phyloP scores from a whole-genome alignment of 2,888 invertebrate genomes.

The Conomelus anceps region DNA sequence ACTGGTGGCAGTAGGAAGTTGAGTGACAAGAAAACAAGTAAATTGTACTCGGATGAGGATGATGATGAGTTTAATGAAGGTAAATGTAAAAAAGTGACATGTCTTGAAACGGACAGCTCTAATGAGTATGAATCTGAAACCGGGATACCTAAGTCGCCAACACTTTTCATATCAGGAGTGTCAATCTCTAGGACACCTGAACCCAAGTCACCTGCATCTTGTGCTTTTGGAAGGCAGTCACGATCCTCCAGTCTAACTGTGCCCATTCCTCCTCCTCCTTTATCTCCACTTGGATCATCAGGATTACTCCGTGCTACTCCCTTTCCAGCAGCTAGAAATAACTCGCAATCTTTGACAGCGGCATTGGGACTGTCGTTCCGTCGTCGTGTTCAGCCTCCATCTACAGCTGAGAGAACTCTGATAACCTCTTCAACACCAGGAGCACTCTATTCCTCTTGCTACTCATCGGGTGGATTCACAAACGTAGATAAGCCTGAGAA shows the following conservation, averaged over 20 bases:
- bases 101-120: conserved; percentile 32
- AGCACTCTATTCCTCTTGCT: neutral
- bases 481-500: conserved; percentile 38
- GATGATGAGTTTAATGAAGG: neutral
- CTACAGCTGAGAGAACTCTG: neutral
- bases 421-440: conserved; percentile 1
- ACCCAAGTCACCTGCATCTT: conserved; percentile 39
- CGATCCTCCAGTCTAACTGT: conserved; percentile 49
- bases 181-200: conserved; percentile 51
- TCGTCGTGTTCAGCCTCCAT: conserved; percentile 17
- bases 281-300: conserved; percentile 25
- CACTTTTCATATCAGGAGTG: conserved; percentile 51
- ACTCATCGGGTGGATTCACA: neutral
- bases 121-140: conserved; percentile 51
- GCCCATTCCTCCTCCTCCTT: conserved; percentile 39
- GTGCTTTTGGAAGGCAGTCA: conserved; percentile 43
- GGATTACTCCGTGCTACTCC: conserved; percentile 29
- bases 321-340: conserved; percentile 27
- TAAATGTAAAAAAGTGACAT: neutral
- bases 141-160: conserved; percentile 51
- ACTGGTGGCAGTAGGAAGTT: neutral
- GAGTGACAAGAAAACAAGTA: no score
- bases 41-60: neutral
- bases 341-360: conserved; percentile 10
- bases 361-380: conserved; percentile 21